Percentiles rank a stretch among this genome's conserved stretches.
phyloP scores from a whole-genome alignment of 2,888 invertebrate genomes.

The Osmoderma eremita region DNA sequence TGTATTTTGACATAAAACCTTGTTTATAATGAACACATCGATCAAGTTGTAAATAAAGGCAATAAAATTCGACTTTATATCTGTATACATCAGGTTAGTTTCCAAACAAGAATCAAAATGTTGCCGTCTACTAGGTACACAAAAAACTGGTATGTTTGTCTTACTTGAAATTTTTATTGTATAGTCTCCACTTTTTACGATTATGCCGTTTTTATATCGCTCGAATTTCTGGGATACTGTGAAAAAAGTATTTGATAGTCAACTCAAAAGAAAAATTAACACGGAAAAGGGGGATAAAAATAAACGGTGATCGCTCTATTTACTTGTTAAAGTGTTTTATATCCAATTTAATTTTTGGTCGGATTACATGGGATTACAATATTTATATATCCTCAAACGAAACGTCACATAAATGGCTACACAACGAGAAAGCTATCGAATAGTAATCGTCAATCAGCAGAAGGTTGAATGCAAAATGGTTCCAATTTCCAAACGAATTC shows the following conservation, averaged over 20 bases:
- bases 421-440: no score
- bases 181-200: conserved; percentile 38
- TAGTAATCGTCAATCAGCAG: no score
- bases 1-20: conserved; percentile 38
- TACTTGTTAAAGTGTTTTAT: conserved; percentile 26
- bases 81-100: conserved; percentile 37
- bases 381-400: not conserved
- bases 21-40: conserved; percentile 38
- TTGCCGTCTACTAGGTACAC: conserved; percentile 31
- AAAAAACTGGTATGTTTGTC: conserved; percentile 36
- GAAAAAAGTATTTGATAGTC: conserved; percentile 31
- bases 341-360: conserved; percentile 3
- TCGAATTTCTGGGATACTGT: conserved; percentile 34
- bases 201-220: conserved; percentile 37
- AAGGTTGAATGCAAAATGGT: not conserved
- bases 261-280: conserved; percentile 37
- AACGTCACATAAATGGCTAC: no score
- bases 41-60: conserved; percentile 38
- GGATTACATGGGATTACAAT: not conserved
- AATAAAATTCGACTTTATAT: conserved; percentile 38
- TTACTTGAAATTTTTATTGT: conserved; percentile 38
- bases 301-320: conserved; percentile 29
- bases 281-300: conserved; percentile 24
- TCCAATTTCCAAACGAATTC: not conserved
- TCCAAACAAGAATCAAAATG: conserved; percentile 38